phyloP scores from a whole-genome alignment of 2,888 invertebrate species.

The Calameuta pallipes region DNA sequence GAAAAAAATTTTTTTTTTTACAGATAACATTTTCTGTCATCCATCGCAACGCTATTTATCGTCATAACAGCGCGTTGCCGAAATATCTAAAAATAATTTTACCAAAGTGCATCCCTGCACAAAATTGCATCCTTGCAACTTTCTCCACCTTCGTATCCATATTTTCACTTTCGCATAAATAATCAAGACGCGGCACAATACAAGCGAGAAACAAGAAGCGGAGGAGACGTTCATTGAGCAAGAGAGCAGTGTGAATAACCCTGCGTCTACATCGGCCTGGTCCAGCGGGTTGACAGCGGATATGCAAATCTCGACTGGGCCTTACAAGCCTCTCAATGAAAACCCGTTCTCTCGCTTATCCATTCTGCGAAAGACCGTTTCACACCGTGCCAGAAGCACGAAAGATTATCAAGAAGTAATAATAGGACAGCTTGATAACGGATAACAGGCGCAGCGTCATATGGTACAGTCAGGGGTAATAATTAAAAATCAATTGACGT shows the following conservation, averaged over 20 bases:
- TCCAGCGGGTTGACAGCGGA: constrained; percentile 50
- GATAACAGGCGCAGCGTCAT: not conserved
- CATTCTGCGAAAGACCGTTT: constrained; percentile 17
- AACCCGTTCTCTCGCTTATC: constrained; percentile 39
- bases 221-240: not conserved
- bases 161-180: not conserved
- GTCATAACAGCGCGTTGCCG: not conserved
- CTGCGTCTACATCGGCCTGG: constrained; percentile 36
- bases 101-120: not conserved
- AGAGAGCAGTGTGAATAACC: constrained; percentile 21
- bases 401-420: constrained; percentile 11
- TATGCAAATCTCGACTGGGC: constrained; percentile 50
- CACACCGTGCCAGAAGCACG: not conserved
- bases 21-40: no score
- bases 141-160: not conserved
- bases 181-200: not conserved
- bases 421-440: constrained; percentile 19
- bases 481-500: not conserved
- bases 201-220: not conserved
- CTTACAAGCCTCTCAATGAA: constrained; percentile 28
- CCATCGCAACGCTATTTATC: no score
- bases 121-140: not conserved
- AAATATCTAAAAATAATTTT: not conserved
- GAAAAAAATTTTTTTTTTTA: no score
- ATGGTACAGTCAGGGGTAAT: not conserved